Conservation (phyloP, 2,113 vertebrate genomes). For the Electrona antarctica region DNA sequence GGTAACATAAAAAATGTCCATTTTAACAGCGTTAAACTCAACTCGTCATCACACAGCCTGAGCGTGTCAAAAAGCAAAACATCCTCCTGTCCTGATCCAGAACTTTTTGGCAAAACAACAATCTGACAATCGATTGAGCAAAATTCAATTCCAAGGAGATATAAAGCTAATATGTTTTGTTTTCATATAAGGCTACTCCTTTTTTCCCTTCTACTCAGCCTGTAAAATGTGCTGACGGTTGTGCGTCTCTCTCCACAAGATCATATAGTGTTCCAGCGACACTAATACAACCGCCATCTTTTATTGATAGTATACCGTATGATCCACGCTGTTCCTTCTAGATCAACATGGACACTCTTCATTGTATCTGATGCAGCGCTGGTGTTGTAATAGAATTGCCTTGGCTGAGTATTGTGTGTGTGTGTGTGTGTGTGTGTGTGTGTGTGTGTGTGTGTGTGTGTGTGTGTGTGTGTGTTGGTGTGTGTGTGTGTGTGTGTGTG, state of each 20-base stretch:
- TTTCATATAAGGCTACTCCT: slow-evolving; percentile 60
- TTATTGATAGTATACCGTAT: slow-evolving; percentile 70
- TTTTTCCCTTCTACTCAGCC: slow-evolving; percentile 35
- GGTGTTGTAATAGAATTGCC: background rate
- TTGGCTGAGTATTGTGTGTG: background rate
- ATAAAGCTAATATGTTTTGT: slow-evolving; percentile 69
- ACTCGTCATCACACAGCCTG: too few species aligned
- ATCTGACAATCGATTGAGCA: background rate
- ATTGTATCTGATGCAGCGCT: slow-evolving; percentile 57
- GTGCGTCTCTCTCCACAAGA: slow-evolving; percentile 41
- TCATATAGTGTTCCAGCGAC: slow-evolving; percentile 65
- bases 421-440: background rate
- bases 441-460: background rate
- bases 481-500: background rate
- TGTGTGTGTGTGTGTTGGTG: background rate
- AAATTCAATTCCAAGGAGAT: slow-evolving; percentile 61
- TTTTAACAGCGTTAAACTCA: too few species aligned
- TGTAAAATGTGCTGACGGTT: slow-evolving; percentile 44
- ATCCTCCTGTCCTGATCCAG: too few species aligned
- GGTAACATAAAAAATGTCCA: too few species aligned
- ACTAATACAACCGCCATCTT: slow-evolving; percentile 67
- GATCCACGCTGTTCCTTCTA: slow-evolving; percentile 50
- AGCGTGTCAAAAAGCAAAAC: too few species aligned
- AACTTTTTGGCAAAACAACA: too few species aligned
- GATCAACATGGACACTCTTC: slow-evolving; percentile 62